These are phyloP conservation scores for Dastarcus helophoroides DNA, from an alignment of 2,888 invertebrate species.

Conservation along the genomic window DNA sequence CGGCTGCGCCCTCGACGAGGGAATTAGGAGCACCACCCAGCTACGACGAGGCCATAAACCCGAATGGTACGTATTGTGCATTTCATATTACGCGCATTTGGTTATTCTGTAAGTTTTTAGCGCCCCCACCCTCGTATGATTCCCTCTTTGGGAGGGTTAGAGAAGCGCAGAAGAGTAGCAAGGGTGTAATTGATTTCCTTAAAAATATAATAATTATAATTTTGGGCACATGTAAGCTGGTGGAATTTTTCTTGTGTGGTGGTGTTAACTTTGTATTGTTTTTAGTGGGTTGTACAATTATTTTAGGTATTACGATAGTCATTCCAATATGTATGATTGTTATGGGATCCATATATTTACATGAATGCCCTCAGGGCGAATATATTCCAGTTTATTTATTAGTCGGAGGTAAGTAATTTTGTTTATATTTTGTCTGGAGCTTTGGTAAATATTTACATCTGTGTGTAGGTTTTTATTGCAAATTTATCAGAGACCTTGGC, in stretches of 20 bases:
- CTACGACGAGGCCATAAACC: slow-evolving; percentile 51
- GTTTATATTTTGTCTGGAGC: too few species aligned
- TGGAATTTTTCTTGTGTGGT: neutral
- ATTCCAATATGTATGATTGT: slow-evolving; percentile 58
- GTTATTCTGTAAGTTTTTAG: slow-evolving; percentile 25
- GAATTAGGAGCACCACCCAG: slow-evolving; percentile 44
- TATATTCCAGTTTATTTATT: slow-evolving; percentile 59
- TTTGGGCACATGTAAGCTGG: slow-evolving; percentile 50
- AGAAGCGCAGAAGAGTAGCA: slow-evolving; percentile 48
- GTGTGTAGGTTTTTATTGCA: too few species aligned
- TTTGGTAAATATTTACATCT: too few species aligned
- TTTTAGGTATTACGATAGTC: slow-evolving; percentile 49
- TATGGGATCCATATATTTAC: slow-evolving; percentile 50
- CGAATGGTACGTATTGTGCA: too few species aligned
- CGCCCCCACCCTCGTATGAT: slow-evolving; percentile 56
- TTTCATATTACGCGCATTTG: too few species aligned
- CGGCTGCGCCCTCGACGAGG: slow-evolving; percentile 7
- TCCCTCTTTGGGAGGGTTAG: slow-evolving; percentile 53
- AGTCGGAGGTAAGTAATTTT: slow-evolving; percentile 44
- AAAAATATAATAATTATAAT: slow-evolving; percentile 48
- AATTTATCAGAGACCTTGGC: too few species aligned
- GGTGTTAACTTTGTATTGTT: slow-evolving; percentile 14
- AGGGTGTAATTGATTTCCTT: slow-evolving; percentile 48
- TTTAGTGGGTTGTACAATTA: slow-evolving; percentile 54
- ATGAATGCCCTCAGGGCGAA: slow-evolving; percentile 53